Base-by-base conservation (phyloP, 2,888 invertebrate species). In the Kryphioiulus occultus region DNA sequence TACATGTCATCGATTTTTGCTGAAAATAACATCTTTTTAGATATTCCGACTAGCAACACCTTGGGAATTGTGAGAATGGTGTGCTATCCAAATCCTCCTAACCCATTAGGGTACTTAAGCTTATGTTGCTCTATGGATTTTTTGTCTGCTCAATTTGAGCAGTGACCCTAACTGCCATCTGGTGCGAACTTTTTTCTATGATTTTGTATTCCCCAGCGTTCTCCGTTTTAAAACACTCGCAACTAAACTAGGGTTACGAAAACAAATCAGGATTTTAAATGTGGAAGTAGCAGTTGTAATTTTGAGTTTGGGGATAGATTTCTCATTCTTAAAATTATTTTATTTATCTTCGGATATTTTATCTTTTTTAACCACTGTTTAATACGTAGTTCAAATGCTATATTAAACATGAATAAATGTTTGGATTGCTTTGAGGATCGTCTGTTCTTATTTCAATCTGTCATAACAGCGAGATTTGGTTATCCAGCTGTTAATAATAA, bases 301-400 rank as follows among this genome's bases (percentile, higher is more conserved):
- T 78, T 68, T 78, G 30, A 78, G 78, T 30, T 30, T 78, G 78
- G 30, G 78, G 30, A 78, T 78, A 78, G 78, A 78, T 78, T 78
- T 78, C 30, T 78, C 78, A 78, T 78, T 12, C 78, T 78, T 78
- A 15, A 78, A 78, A 30, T 78, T 30, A 17, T 78, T 78, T 78
- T 78, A 78, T 78, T 78, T 78, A 78, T 78, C 78, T 78, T 78
- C 78, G 78, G 78, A 78, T 78, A 78, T 78, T 78, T 78, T 78
- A 78, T 78, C 30, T 78, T 78, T n/a, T 44, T 78, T 78, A 78
- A 78, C 30, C 78, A 17, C 30, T 78, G 78, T 78, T 78, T 78
- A 78, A 78, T 78, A 78, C 30, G 78, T 78, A 78, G 78, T 78
- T 78, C 17, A 30, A 78, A 78, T 32, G 26, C 78, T 78, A 78